A percentile compares a stretch with the other conserved stretches of the same genome.
phyloP scores from a whole-genome alignment of 2,888 invertebrate species.

The Apamea crenata region DNA sequence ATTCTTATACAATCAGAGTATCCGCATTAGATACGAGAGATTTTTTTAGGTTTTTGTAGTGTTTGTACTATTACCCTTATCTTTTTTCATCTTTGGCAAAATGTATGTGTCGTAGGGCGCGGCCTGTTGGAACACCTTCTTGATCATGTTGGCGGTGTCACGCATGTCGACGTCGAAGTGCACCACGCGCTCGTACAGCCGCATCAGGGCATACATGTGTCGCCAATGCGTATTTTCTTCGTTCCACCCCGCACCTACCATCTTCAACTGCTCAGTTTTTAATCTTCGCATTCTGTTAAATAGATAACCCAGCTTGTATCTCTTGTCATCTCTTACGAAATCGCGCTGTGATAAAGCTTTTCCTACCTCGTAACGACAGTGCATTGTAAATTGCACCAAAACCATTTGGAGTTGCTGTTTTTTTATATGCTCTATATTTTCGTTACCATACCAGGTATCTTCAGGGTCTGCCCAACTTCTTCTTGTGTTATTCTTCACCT shows the following conservation, averaged over 20 bases:
- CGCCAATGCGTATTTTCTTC: rapidly evolving
- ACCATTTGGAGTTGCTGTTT: not conserved
- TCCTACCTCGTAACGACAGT: constrained; percentile 70
- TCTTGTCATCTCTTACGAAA: constrained; percentile 62
- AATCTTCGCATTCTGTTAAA: constrained; percentile 74
- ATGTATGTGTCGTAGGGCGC: not conserved
- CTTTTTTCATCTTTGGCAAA: rapidly evolving
- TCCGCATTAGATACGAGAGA: not conserved
- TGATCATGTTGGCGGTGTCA: constrained; percentile 68
- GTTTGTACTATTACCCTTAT: not conserved
- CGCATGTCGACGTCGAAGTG: constrained; percentile 71
- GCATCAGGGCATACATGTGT: constrained; percentile 36
- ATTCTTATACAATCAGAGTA: not conserved
- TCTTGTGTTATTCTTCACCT: not conserved
- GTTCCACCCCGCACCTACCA: constrained; percentile 25
- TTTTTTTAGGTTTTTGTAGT: too few species aligned
- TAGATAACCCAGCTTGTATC: constrained; percentile 75
- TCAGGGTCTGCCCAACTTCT: not conserved
- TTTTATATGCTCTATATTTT: not conserved
- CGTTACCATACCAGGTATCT: rapidly evolving
- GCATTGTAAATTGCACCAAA: constrained; percentile 67
- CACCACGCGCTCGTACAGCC: constrained; percentile 70
- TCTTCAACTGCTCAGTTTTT: constrained; percentile 69
- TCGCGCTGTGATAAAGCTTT: constrained; percentile 66
- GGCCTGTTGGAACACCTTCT: not conserved